Conservation (phyloP, 2,888 invertebrate genomes). For the Lochmaea crataegi region DNA sequence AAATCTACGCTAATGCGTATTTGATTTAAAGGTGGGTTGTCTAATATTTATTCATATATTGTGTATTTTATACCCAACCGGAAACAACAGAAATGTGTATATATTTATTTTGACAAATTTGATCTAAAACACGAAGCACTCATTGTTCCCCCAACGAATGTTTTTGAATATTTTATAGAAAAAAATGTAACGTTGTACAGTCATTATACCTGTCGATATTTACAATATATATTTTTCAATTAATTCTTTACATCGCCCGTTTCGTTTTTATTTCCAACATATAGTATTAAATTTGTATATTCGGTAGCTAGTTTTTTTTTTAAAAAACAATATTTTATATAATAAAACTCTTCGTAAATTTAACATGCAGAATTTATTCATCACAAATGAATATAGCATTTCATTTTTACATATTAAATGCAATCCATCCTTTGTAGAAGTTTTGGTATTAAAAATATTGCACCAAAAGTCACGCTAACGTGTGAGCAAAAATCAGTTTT, state of each 20-base stretch:
- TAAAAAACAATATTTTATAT: not conserved
- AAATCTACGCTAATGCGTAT: conserved; percentile 4
- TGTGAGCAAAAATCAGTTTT: too few species aligned
- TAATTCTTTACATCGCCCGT: conserved; percentile 28
- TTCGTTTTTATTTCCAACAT: not conserved
- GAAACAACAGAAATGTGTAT: conserved; percentile 35
- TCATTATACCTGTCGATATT: conserved; percentile 27
- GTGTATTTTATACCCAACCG: conserved; percentile 47
- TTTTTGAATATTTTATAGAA: conserved; percentile 39
- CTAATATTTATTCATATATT: conserved; percentile 53
- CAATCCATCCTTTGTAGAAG: too few species aligned
- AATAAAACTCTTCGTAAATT: not conserved
- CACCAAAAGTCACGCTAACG: too few species aligned
- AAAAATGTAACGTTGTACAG: conserved; percentile 24
- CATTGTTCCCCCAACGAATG: conserved; percentile 36
- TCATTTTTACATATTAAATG: not conserved
- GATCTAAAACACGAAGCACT: conserved; percentile 20
- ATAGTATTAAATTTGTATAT: not conserved
- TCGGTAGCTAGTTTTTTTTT: not conserved
- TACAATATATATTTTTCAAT: conserved; percentile 36
- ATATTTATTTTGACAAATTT: conserved; percentile 40
- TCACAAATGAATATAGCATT: not conserved
- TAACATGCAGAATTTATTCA: not conserved
- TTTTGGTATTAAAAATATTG: too few species aligned
- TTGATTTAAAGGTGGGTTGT: conserved; percentile 47